A percentile compares a stretch with the other conserved stretches of the same genome.
Evolutionary conservation across 2,888 invertebrate genomes (phyloP).

Genomic region (Tubiluchus corallicola): DNA sequence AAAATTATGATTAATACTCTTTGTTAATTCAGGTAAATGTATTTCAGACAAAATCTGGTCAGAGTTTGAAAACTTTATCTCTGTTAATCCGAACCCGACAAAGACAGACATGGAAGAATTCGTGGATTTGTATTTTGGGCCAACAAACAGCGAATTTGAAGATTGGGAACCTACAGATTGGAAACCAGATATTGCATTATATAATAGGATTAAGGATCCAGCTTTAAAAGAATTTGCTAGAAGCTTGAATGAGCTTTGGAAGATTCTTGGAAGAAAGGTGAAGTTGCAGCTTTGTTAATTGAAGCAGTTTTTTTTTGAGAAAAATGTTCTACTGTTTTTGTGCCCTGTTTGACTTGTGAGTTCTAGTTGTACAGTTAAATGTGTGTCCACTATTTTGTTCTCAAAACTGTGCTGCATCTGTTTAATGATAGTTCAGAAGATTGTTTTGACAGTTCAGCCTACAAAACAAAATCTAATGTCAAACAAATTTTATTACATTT

Average conservation of each 20-base stretch:
- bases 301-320: too few species aligned
- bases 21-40: background rate
- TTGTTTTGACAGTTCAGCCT: too few species aligned
- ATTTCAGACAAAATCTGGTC: slow-evolving; percentile 31
- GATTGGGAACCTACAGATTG: slow-evolving; percentile 26
- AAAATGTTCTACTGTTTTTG: too few species aligned
- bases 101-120: slow-evolving; percentile 23
- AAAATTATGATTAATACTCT: background rate
- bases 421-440: background rate
- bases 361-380: background rate
- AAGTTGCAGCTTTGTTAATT: slow-evolving; percentile 5
- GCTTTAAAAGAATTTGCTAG: slow-evolving; percentile 49
- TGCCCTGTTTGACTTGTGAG: background rate
- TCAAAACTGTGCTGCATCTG: too few species aligned
- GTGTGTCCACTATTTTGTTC: too few species aligned
- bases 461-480: too few species aligned
- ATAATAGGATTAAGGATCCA: slow-evolving; percentile 49
- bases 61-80: slow-evolving; percentile 35
- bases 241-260: slow-evolving; percentile 34
- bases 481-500: too few species aligned
- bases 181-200: slow-evolving; percentile 31
- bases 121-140: slow-evolving; percentile 26
- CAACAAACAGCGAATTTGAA: slow-evolving; percentile 23
- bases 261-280: slow-evolving; percentile 28
- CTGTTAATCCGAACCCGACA: slow-evolving; percentile 29